Conservation (phyloP, 2,888 invertebrate genomes). For the Octonoba sinensis region DNA sequence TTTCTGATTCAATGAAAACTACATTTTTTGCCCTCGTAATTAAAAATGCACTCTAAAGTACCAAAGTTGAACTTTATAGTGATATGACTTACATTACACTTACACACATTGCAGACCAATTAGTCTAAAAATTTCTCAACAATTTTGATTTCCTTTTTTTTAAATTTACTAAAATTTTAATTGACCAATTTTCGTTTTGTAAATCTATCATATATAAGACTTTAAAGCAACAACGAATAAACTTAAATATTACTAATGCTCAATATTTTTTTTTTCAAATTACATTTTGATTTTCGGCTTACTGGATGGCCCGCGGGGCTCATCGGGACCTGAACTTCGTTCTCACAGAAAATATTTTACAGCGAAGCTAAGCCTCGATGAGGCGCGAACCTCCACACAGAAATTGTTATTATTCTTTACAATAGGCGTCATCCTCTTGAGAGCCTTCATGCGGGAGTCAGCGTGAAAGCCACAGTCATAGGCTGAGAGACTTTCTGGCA, state of each 20-base stretch:
- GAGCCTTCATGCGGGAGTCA: slow-evolving; percentile 85
- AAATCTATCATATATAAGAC: slow-evolving; percentile 64
- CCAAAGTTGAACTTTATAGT: slow-evolving; percentile 61
- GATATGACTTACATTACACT: slow-evolving; percentile 65
- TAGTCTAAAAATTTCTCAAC: slow-evolving; percentile 62
- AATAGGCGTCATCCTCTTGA: background rate
- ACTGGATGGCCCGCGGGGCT: slow-evolving; percentile 30
- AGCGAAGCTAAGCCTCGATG: slow-evolving; percentile 51
- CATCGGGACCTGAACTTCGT: slow-evolving; percentile 55
- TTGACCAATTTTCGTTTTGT: slow-evolving; percentile 44
- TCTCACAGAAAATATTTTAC: slow-evolving; percentile 62
- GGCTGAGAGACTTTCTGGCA: slow-evolving; percentile 87
- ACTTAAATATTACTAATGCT: slow-evolving; percentile 53
- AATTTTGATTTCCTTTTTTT: slow-evolving; percentile 59
- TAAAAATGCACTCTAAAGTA: slow-evolving; percentile 59
- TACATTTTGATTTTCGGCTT: slow-evolving; percentile 63
- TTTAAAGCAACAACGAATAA: slow-evolving; percentile 65
- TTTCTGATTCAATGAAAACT: slow-evolving; percentile 28
- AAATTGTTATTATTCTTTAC: slow-evolving; percentile 16
- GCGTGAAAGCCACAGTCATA: slow-evolving; percentile 90
- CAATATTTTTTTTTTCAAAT: slow-evolving; percentile 39
- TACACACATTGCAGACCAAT: slow-evolving; percentile 60
- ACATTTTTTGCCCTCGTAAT: slow-evolving; percentile 26
- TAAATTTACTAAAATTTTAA: slow-evolving; percentile 15
- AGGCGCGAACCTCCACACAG: slow-evolving; percentile 44